phyloP scores from a whole-genome alignment of 2,797 vertebrate species.

The Epinephelus malabaricus region DNA sequence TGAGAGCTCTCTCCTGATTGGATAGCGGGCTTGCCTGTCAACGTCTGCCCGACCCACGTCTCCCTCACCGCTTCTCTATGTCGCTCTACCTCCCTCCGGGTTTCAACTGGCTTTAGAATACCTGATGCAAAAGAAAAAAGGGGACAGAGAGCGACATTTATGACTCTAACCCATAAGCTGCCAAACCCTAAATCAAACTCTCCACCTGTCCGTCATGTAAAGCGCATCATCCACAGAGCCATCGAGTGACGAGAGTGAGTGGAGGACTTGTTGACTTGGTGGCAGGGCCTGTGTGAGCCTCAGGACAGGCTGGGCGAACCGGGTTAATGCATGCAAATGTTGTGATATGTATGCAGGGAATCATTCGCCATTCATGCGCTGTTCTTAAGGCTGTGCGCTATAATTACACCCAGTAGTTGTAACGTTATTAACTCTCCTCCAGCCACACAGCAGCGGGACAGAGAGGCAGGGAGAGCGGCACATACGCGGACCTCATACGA shows the following conservation, averaged over 20 bases:
- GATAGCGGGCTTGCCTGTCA: slow-evolving; percentile 63
- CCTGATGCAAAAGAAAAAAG: slow-evolving; percentile 23
- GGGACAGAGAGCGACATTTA: neutral
- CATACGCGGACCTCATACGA: slow-evolving; percentile 74
- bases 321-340: slow-evolving; percentile 70
- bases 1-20: slow-evolving; percentile 73
- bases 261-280: slow-evolving; percentile 56
- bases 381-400: slow-evolving; percentile 51
- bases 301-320: slow-evolving; percentile 3
- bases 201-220: neutral
- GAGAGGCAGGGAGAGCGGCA: neutral
- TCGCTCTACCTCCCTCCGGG: slow-evolving; percentile 38
- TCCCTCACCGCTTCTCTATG: slow-evolving; percentile 21
- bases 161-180: slow-evolving; percentile 19
- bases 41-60: slow-evolving; percentile 19
- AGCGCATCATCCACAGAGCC: slow-evolving; percentile 7
- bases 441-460: slow-evolving; percentile 29
- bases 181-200: neutral
- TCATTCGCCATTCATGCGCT: slow-evolving; percentile 49
- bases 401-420: slow-evolving; percentile 61
- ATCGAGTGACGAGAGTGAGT: slow-evolving; percentile 10
- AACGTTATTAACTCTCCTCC: slow-evolving; percentile 51
- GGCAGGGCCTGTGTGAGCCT: neutral
- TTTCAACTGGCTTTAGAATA: neutral
- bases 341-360: slow-evolving; percentile 70